These are phyloP conservation scores for Poecilia gillii DNA, from an alignment of 2,797 vertebrate genomes.

Conservation along the genomic window DNA sequence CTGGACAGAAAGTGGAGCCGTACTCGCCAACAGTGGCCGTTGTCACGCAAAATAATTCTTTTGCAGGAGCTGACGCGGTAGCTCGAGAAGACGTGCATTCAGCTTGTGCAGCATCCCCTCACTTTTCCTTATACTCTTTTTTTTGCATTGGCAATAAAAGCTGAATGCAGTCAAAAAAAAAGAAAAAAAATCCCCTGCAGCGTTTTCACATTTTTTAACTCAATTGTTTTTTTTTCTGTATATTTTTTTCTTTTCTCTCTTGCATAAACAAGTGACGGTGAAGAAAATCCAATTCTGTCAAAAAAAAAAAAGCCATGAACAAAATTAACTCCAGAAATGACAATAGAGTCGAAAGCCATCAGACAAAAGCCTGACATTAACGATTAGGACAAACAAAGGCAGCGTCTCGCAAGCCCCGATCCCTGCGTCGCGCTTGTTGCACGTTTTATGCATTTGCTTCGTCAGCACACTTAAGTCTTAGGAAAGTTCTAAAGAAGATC, in stretches of 20 bases:
- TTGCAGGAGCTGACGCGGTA: neutral
- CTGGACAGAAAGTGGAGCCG: conserved; percentile 24
- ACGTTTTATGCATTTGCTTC: neutral
- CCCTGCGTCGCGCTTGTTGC: neutral
- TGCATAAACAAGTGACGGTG: neutral
- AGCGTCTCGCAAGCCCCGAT: neutral
- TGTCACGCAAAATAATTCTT: conserved; percentile 39
- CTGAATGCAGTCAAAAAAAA: neutral
- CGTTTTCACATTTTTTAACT: conserved; percentile 2
- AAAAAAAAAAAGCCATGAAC: neutral
- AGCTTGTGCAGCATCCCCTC: neutral
- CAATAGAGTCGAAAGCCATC: neutral
- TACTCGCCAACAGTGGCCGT: conserved; percentile 24
- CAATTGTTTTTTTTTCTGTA: neutral
- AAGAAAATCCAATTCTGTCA: neutral
- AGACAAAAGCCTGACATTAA: neutral
- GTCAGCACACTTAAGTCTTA: neutral
- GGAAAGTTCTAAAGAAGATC: neutral
- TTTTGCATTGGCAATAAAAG: neutral
- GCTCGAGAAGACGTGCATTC: neutral
- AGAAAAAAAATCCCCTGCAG: neutral
- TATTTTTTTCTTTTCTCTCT: neutral
- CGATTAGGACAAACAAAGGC: neutral
- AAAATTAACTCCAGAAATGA: neutral
- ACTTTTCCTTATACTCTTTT: conserved; percentile 1